phyloP scores from a whole-genome alignment of 1,140 invertebrate genomes.

The Helicoverpa armigera region DNA sequence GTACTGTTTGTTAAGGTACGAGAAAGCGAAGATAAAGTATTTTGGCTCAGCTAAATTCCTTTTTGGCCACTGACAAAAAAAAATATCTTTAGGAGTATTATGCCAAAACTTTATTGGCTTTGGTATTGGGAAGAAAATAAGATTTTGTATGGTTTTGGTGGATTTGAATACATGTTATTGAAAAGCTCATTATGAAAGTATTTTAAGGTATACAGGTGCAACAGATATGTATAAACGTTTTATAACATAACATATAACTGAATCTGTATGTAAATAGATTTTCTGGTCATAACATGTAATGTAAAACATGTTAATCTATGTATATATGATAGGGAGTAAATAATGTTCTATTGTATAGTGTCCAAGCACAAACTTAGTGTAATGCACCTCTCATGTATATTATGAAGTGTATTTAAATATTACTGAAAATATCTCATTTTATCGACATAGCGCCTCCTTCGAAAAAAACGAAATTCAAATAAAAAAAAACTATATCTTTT shows the following conservation, averaged over 20 bases:
- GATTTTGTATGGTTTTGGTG: no score
- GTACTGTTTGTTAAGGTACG: no score
- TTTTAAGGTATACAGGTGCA: background rate
- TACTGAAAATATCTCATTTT: background rate
- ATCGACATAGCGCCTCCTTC: background rate
- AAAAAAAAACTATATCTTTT: no score
- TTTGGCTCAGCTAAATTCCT: no score
- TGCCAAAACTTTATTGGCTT: no score
- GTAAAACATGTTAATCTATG: slow-evolving; percentile 10
- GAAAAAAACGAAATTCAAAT: no score
- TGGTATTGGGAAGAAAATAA: no score
- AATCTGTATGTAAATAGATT: background rate
- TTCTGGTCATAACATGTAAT: background rate
- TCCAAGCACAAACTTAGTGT: slow-evolving; percentile 24
- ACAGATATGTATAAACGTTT: background rate
- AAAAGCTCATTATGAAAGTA: no score
- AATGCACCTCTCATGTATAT: slow-evolving; percentile 13
- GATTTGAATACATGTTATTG: no score
- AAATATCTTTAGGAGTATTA: no score
- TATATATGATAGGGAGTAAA: background rate
- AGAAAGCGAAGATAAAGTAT: no score
- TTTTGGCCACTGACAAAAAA: no score
- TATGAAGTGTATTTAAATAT: slow-evolving; percentile 8
- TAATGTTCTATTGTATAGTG: slow-evolving; percentile 11
- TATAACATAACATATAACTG: background rate